Conservation (phyloP, 2,797 vertebrate species). For the Danio jaintianensis region DNA sequence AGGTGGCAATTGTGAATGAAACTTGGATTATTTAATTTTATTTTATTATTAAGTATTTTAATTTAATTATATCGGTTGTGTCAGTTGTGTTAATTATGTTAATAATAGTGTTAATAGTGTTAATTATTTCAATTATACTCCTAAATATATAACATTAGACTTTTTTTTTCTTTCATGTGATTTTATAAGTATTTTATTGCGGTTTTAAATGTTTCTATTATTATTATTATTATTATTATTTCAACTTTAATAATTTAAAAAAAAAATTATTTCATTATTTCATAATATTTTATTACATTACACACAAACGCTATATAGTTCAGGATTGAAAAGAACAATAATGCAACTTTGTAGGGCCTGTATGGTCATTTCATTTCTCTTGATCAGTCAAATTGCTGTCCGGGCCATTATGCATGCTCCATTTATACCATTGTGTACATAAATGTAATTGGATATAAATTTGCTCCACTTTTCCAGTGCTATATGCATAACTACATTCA, state of each 20-base stretch:
- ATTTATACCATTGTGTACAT: background rate
- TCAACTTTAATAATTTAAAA: background rate
- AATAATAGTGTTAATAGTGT: too few species aligned
- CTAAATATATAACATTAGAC: too few species aligned
- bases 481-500: background rate
- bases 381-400: too few species aligned
- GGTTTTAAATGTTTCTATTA: too few species aligned
- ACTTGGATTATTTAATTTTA: background rate
- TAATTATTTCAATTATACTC: too few species aligned
- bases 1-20: background rate
- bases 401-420: background rate
- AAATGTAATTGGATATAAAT: background rate
- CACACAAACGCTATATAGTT: background rate
- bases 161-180: too few species aligned
- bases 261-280: background rate
- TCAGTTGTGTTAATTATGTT: background rate
- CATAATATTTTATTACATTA: background rate
- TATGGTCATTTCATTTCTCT: background rate
- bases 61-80: too few species aligned
- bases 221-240: too few species aligned
- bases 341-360: background rate
- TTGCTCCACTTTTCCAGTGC: background rate
- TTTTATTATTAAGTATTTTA: background rate
- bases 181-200: too few species aligned
- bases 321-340: conserved; percentile 8